Evolutionary conservation across 1,140 invertebrate genomes (phyloP).

Genomic region (Mesaphorura yosii): DNA sequence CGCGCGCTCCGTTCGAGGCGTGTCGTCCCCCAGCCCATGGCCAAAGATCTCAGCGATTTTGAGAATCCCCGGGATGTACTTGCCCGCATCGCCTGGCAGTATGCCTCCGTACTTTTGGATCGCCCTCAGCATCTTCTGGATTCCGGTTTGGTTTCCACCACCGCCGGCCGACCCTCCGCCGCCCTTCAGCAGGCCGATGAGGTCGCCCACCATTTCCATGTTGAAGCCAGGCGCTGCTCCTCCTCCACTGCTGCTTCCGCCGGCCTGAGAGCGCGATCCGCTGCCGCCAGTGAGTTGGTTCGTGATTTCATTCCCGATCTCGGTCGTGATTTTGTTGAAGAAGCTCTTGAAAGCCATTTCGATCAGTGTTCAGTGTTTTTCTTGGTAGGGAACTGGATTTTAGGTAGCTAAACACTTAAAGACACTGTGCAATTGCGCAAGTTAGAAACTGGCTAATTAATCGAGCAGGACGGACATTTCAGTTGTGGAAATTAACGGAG

Average conservation of each 20-base stretch:
- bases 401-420: too few relatives aligned
- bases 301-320: constrained; percentile 22
- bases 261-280: background rate
- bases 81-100: constrained; percentile 19
- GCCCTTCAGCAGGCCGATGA: constrained; percentile 17
- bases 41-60: constrained; percentile 30
- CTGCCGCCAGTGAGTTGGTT: constrained; percentile 14
- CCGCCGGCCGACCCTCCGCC: constrained; percentile 9
- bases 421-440: too few relatives aligned
- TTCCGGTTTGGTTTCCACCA: background rate
- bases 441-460: too few relatives aligned
- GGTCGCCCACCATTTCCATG: constrained; percentile 14
- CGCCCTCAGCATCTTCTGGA: constrained; percentile 10
- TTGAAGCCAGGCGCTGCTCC: constrained; percentile 2
- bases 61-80: constrained; percentile 21
- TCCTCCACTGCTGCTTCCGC: background rate
- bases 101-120: constrained; percentile 23
- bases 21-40: constrained; percentile 27
- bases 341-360: constrained; percentile 31
- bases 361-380: too few relatives aligned
- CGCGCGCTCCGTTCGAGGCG: constrained; percentile 23
- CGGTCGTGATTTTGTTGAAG: constrained; percentile 28
- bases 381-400: too few relatives aligned
- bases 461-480: too few relatives aligned
- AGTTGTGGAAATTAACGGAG: too few relatives aligned